Base-by-base conservation (phyloP, 92 coral and sea anemone genomes). In the Blastomussa wellsi region DNA sequence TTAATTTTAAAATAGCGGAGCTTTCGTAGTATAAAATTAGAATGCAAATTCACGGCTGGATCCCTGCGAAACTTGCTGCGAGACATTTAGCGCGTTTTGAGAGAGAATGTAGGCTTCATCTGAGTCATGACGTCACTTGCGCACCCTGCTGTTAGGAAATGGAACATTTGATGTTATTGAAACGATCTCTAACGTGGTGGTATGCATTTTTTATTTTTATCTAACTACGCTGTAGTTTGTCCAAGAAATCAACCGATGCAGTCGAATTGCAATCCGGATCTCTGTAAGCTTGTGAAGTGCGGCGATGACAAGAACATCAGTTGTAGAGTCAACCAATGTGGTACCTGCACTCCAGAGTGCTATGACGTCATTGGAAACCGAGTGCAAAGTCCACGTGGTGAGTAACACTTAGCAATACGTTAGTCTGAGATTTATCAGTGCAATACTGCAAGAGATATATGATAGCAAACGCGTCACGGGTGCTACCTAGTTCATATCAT, bases 311-410 rank as follows among this genome's bases (percentile, higher is more conserved):
- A 7, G 41, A 89, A 80, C 55, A 33, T 66, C 37, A 85, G 77
- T 28, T 89, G 92, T 39, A 88, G 89, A 31, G 22, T 89, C 60
- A 89, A 89, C 48, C 85, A 89, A 31, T 89, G 92, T 59, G 92
- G 92, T 14, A 85, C 89, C 13, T 89, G 89, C 74, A 62, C 73
- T 79, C 92, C 92, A 51, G 86, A 85, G 78, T 89, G 88, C 73
- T 89, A 79, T 52, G 86, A 89, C 65, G 33, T 64, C 28, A 48
- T 60, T 1, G 92, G 89, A 32, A 69, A 84, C 69, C 29, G 29
- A 35, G 59, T 62, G 7, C 55, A 71, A 66, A 51, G 80, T 33
- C 74, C 79, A 38, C 68, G 76, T 17, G 74, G 75, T 80, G 7
- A 68, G 76, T 24, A n/a, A 41, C 4, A 51, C 32, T 13, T 9